phyloP scores from a whole-genome alignment of 2,797 vertebrate species.

The Nyctalus aviator region DNA sequence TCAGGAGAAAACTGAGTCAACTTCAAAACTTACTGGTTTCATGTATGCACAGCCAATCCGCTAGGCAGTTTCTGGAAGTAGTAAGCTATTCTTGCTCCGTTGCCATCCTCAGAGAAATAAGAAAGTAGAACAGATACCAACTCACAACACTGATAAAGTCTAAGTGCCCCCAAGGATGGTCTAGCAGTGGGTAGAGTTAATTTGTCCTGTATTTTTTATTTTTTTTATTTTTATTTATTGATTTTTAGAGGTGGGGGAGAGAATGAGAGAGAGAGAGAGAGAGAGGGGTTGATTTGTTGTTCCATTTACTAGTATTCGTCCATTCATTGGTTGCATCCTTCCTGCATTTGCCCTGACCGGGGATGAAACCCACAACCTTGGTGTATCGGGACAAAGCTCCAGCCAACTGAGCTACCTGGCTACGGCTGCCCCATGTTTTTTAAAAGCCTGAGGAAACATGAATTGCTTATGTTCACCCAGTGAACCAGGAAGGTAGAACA shows the following conservation, averaged over 20 bases:
- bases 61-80: constrained; percentile 6
- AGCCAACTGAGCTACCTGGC: background rate
- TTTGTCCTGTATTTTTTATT: background rate
- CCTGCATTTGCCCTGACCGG: background rate
- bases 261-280: too few relatives aligned
- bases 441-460: background rate
- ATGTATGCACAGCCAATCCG: background rate
- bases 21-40: constrained; percentile 18
- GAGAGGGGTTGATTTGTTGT: background rate
- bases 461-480: background rate
- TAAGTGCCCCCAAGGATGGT: background rate
- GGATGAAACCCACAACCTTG: background rate
- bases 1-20: constrained; percentile 20
- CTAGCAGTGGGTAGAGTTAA: background rate
- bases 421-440: background rate
- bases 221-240: background rate
- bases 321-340: background rate
- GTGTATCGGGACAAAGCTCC: background rate
- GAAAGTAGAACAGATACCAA: constrained; percentile 17
- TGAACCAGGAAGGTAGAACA: background rate
- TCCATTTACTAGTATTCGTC: background rate
- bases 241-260: background rate
- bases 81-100: background rate
- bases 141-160: background rate
- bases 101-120: background rate